Percentiles rank a stretch among this genome's conserved stretches.
Conservation (phyloP, 2,888 invertebrate genomes). For the Tortricodes alternella region DNA sequence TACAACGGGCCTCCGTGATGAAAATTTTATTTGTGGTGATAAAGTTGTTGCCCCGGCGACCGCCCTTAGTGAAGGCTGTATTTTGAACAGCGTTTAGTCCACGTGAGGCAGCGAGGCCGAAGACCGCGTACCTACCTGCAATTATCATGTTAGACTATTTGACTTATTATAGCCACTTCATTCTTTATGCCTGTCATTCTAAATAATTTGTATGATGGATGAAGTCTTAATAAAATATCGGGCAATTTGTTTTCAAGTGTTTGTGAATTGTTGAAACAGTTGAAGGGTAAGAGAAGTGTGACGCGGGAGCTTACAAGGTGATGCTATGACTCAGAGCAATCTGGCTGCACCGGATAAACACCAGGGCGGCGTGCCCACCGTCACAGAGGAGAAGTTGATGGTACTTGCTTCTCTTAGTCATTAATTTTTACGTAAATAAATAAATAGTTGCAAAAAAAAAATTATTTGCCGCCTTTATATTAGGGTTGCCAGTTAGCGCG, state of each 20-base stretch:
- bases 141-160: slow-evolving; percentile 39
- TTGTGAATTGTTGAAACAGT: slow-evolving; percentile 15
- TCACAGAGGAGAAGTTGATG: slow-evolving; percentile 76
- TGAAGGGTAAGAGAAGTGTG: slow-evolving; percentile 26
- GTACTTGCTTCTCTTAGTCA: slow-evolving; percentile 43
- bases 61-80: slow-evolving; percentile 62
- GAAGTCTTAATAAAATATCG: slow-evolving; percentile 19
- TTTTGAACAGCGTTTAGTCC: slow-evolving; percentile 70
- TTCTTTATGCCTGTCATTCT: slow-evolving; percentile 28
- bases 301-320: slow-evolving; percentile 38
- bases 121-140: slow-evolving; percentile 44
- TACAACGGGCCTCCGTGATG: slow-evolving; percentile 44
- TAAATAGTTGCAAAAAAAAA: too few species aligned
- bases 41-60: slow-evolving; percentile 73
- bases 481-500: too few species aligned
- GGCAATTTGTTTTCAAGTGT: slow-evolving; percentile 13
- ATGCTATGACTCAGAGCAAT: slow-evolving; percentile 75
- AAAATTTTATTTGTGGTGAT: slow-evolving; percentile 77
- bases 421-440: too few species aligned
- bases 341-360: slow-evolving; percentile 60
- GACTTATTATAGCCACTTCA: slow-evolving; percentile 32
- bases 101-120: slow-evolving; percentile 57
- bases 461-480: too few species aligned
- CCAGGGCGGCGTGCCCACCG: slow-evolving; percentile 59
- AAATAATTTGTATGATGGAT: slow-evolving; percentile 36